Conservation (phyloP, 2,113 vertebrate species). For the Cygnus atratus region DNA sequence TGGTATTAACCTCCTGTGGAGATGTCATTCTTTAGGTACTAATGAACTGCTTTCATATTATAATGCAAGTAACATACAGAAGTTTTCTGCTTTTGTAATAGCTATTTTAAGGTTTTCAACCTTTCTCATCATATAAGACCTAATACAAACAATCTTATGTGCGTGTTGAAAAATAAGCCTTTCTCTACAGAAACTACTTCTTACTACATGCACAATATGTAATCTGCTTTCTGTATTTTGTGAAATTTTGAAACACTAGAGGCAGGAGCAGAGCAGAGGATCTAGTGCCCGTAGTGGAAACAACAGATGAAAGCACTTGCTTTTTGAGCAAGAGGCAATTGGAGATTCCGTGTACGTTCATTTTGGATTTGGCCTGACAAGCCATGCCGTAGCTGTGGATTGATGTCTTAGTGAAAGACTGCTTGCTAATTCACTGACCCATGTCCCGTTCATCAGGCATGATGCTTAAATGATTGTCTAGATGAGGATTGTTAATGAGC, state of each 20-base stretch:
- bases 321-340: background rate
- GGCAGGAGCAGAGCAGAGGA: background rate
- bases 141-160: background rate
- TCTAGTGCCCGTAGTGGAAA: background rate
- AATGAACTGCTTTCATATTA: conserved; percentile 29
- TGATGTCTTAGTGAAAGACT: background rate
- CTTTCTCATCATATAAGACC: background rate
- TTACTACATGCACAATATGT: background rate
- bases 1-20: conserved; percentile 28
- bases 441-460: conserved; percentile 7
- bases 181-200: background rate
- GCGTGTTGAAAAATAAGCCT: background rate
- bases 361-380: background rate
- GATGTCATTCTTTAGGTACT: background rate
- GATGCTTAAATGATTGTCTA: conserved; percentile 21
- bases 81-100: conserved; percentile 12
- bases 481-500: conserved; percentile 23
- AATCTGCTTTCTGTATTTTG: background rate
- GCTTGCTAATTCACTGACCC: conserved; percentile 17
- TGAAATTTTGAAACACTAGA: background rate
- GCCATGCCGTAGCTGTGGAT: background rate
- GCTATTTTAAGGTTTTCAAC: background rate
- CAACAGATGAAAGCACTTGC: background rate
- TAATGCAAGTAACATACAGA: background rate
- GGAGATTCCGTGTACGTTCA: background rate